Percentiles rank a stretch among this genome's conserved stretches.
These are phyloP conservation scores for Engystomops pustulosus DNA, from an alignment of 2,113 vertebrate species.

Conservation along the genomic window DNA sequence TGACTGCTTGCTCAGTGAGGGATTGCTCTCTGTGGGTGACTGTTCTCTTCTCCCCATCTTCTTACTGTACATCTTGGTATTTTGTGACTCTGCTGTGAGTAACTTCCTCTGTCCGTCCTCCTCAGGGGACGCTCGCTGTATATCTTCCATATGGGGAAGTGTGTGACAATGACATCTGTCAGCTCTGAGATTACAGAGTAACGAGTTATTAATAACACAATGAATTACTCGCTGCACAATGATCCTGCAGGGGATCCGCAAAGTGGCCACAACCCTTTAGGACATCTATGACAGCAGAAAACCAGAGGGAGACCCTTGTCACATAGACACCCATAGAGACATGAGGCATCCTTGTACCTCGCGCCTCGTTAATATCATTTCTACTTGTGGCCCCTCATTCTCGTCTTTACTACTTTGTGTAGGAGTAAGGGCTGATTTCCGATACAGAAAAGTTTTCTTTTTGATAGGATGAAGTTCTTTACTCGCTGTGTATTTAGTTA, in stretches of 20 bases:
- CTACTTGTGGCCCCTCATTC: too few relatives aligned
- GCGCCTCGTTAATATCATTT: too few relatives aligned
- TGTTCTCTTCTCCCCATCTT: neutral
- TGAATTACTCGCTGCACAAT: neutral
- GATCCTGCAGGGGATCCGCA: neutral
- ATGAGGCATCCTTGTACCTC: too few relatives aligned
- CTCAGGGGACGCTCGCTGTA: neutral
- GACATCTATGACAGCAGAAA: neutral
- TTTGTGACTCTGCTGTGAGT: neutral
- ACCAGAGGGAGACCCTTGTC: too few relatives aligned
- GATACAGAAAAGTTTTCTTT: neutral
- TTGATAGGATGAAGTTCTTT: neutral
- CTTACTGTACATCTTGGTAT: neutral
- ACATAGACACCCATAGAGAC: too few relatives aligned
- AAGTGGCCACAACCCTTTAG: neutral
- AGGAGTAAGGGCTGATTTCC: neutral
- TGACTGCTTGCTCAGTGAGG: neutral
- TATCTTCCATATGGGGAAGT: neutral
- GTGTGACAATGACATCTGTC: neutral
- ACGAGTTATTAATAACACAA: constrained; percentile 11
- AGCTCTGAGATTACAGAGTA: neutral
- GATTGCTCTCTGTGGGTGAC: neutral
- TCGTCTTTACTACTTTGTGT: too few relatives aligned
- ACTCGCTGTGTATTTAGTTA: neutral
- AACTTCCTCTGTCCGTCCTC: neutral